These are phyloP conservation scores for Neoscelio sp. DNA, from an alignment of 2,888 invertebrate genomes.

Conservation along the genomic window DNA sequence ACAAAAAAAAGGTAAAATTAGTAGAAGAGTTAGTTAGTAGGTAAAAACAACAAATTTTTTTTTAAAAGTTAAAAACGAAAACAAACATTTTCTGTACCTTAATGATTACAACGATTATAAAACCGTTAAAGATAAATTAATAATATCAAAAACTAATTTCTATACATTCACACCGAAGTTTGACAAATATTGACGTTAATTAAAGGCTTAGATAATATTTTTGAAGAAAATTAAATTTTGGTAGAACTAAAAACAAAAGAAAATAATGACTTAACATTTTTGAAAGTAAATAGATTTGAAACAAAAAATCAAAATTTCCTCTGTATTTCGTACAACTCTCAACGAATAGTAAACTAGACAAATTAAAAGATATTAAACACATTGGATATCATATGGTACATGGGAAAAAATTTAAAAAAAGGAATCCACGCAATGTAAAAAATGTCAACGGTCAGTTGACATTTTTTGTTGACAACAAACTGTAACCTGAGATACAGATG, in stretches of 20 bases:
- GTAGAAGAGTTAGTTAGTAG: too few species aligned
- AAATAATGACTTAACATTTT: constrained; percentile 25
- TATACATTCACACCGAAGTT: constrained; percentile 46
- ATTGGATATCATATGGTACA: too few species aligned
- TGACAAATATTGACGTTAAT: constrained; percentile 30
- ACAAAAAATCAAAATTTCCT: too few species aligned
- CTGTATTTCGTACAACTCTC: too few species aligned
- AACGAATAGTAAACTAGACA: too few species aligned
- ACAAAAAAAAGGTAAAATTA: too few species aligned
- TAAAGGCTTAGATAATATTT: constrained; percentile 50
- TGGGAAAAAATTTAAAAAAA: too few species aligned
- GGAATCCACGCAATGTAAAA: too few species aligned
- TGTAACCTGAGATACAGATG: too few species aligned
- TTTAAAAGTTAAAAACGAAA: background rate
- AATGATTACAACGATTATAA: constrained; percentile 2
- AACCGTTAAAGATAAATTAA: background rate
- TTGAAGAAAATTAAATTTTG: background rate
- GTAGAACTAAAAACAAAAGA: constrained; percentile 20
- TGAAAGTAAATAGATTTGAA: constrained; percentile 34
- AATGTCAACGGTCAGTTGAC: too few species aligned
- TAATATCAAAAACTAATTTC: background rate
- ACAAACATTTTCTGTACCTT: constrained; percentile 4
- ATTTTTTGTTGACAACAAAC: too few species aligned
- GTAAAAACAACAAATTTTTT: background rate
- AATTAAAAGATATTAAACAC: too few species aligned